A percentile compares a stretch with the other conserved stretches of the same genome.
These are phyloP conservation scores for Nomada fabriciana DNA, from an alignment of 2,888 invertebrate species.

Conservation along the genomic window DNA sequence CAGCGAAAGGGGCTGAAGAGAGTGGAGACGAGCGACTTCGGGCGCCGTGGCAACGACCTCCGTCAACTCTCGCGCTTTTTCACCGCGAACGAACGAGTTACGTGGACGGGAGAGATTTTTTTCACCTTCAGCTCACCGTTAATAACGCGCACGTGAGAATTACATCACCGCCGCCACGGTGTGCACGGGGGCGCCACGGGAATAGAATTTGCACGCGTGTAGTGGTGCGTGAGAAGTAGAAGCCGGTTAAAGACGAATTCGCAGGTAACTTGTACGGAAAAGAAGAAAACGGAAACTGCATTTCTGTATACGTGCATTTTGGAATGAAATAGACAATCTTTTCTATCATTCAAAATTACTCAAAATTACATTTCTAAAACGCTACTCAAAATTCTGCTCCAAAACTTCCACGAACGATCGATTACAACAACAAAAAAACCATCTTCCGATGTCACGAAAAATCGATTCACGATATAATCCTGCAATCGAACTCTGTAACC, in stretches of 20 bases:
- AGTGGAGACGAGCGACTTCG: slow-evolving; percentile 4
- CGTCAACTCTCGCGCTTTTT: slow-evolving; percentile 55
- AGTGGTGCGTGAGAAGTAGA: not conserved
- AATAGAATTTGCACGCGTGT: not conserved
- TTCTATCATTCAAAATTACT: no score
- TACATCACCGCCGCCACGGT: slow-evolving; percentile 28
- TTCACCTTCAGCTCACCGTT: slow-evolving; percentile 38
- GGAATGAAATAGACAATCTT: no score
- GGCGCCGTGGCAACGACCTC: slow-evolving; percentile 58
- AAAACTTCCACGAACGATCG: no score
- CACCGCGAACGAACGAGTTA: slow-evolving; percentile 31
- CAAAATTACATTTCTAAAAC: no score
- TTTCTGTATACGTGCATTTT: no score
- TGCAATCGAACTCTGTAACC: no score
- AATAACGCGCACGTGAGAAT: slow-evolving; percentile 52
- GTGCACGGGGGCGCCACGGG: not conserved
- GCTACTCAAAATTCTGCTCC: no score
- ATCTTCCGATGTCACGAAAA: no score
- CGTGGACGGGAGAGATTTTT: slow-evolving; percentile 40
- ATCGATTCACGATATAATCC: no score
- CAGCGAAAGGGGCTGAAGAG: slow-evolving; percentile 44
- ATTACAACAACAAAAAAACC: no score
- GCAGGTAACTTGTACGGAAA: no score
- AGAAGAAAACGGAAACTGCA: no score
- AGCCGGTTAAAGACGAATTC: not conserved